phyloP scores from a whole-genome alignment of 1,140 invertebrate species.

The Lasioglossum baleicum region DNA sequence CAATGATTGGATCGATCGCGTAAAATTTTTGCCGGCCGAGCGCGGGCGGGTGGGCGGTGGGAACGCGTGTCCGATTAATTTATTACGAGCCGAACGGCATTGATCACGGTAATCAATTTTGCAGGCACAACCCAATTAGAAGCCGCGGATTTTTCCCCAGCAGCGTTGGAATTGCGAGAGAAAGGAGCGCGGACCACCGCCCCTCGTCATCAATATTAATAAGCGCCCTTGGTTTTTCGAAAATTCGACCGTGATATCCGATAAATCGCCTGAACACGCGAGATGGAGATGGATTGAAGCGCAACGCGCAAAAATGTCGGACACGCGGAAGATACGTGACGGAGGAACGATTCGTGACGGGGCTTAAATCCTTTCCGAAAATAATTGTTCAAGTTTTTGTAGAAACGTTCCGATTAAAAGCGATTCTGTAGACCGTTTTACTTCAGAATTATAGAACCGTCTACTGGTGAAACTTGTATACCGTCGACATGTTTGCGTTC shows the following conservation, averaged over 20 bases:
- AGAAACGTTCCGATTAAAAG: too few relatives aligned
- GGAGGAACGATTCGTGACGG: too few relatives aligned
- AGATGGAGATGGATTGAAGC: too few relatives aligned
- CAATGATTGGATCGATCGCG: not conserved
- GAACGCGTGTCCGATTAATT: slow-evolving; percentile 22
- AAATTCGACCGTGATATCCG: slow-evolving; percentile 4
- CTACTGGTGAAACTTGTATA: too few relatives aligned
- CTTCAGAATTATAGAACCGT: too few relatives aligned
- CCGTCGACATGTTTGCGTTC: too few relatives aligned
- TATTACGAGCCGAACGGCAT: slow-evolving; percentile 10
- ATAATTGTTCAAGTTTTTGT: too few relatives aligned
- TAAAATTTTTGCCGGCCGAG: not conserved
- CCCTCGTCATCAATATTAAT: slow-evolving; percentile 42
- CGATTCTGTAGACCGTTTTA: too few relatives aligned
- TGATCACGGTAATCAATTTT: slow-evolving; percentile 42
- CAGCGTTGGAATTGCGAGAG: slow-evolving; percentile 1
- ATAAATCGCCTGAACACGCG: not conserved
- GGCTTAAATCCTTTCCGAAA: too few relatives aligned
- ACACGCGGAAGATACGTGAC: too few relatives aligned
- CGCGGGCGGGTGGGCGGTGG: too few relatives aligned
- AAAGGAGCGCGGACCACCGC: not conserved
- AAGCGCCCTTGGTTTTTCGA: slow-evolving; percentile 32
- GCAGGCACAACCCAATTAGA: slow-evolving; percentile 19
- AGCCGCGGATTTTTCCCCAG: slow-evolving; percentile 16
- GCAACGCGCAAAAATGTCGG: too few relatives aligned